Conservation (phyloP, 2,113 vertebrate species). For the Erinaceus europaeus region DNA sequence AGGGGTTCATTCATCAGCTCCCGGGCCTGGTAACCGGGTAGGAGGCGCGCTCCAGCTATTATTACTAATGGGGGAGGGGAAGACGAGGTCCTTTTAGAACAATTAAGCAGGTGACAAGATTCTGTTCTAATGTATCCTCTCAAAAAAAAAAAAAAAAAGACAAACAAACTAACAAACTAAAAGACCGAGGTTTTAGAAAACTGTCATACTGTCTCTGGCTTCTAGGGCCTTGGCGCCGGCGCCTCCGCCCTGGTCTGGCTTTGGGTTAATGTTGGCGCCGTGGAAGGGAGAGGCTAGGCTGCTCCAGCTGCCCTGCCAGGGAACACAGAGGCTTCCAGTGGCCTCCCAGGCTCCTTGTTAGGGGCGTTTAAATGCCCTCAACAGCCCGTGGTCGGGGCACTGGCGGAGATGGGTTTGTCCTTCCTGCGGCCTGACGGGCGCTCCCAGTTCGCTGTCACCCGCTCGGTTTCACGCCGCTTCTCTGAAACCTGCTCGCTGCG, state of each 20-base stretch:
- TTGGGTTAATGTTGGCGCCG: slow-evolving; percentile 17
- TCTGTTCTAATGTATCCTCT: slow-evolving; percentile 77
- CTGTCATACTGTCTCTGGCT: slow-evolving; percentile 52
- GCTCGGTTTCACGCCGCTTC: neutral
- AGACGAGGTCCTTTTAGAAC: slow-evolving; percentile 77
- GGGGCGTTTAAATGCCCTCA: slow-evolving; percentile 8
- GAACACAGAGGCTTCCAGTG: slow-evolving; percentile 22
- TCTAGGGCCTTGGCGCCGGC: neutral
- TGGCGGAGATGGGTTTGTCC: neutral
- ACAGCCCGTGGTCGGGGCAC: neutral
- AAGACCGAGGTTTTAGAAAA: slow-evolving; percentile 22
- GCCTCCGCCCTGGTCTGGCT: slow-evolving; percentile 13
- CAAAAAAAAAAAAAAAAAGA: too few relatives aligned
- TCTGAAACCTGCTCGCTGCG: slow-evolving; percentile 58
- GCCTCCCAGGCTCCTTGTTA: neutral
- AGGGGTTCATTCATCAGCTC: slow-evolving; percentile 87
- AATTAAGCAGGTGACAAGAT: slow-evolving; percentile 96
- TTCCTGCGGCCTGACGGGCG: neutral
- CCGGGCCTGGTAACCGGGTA: slow-evolving; percentile 78
- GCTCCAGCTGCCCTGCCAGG: neutral
- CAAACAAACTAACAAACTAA: too few relatives aligned
- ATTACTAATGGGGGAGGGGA: slow-evolving; percentile 87
- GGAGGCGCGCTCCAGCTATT: slow-evolving; percentile 84
- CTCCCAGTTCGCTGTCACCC: neutral
- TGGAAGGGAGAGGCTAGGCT: neutral